These are phyloP conservation scores for Acanthurus tractus DNA, from an alignment of 2,797 vertebrate species.

Conservation along the genomic window DNA sequence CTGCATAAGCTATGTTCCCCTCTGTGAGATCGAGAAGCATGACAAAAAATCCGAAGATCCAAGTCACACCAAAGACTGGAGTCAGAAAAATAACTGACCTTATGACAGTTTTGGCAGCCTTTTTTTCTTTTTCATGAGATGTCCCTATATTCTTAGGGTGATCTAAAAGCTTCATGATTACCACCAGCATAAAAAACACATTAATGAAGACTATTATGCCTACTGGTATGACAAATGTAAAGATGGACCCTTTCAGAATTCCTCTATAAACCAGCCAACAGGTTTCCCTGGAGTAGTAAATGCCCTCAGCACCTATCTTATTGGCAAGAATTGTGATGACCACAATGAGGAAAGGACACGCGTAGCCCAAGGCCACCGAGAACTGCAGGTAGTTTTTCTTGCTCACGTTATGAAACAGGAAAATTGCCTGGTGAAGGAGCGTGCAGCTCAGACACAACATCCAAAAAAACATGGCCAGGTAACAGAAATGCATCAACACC, in stretches of 20 bases:
- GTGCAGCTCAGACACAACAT: constrained; percentile 83
- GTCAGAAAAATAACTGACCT: constrained; percentile 84
- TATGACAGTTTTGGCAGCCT: constrained; percentile 71
- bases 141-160: constrained; percentile 37
- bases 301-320: fast-evolving
- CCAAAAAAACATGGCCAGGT: constrained; percentile 87
- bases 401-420: constrained; percentile 79
- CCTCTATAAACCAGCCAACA: constrained; percentile 82
- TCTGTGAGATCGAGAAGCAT: constrained; percentile 65
- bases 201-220: constrained; percentile 82
- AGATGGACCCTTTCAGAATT: constrained; percentile 70
- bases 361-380: constrained; percentile 80
- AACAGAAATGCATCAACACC: constrained; percentile 84
- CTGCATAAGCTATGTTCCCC: fast-evolving
- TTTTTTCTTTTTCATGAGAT: constrained; percentile 58
- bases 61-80: constrained; percentile 86
- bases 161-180: constrained; percentile 80
- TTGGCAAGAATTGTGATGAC: constrained; percentile 63
- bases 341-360: constrained; percentile 80
- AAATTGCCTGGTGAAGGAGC: constrained; percentile 83
- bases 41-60: constrained; percentile 83
- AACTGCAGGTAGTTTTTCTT: constrained; percentile 77
- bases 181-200: constrained; percentile 80
- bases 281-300: constrained; percentile 51
- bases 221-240: constrained; percentile 81